phyloP scores from a whole-genome alignment of 2,888 invertebrate genomes.

The Lycaena phlaeas region DNA sequence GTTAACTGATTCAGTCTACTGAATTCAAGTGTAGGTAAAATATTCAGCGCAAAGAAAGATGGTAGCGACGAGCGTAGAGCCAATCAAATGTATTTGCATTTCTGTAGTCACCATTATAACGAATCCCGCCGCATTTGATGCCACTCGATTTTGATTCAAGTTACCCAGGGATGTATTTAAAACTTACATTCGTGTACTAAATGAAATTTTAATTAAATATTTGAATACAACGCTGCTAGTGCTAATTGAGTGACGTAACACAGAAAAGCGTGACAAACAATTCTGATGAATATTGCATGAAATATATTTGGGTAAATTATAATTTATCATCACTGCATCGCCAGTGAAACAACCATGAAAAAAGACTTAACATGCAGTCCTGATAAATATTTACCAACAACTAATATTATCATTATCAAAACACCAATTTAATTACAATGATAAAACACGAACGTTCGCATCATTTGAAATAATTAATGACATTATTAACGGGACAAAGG shows the following conservation, averaged over 20 bases:
- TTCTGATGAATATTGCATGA: too few relatives aligned
- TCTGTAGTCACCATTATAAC: slow-evolving; percentile 39
- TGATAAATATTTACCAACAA: too few relatives aligned
- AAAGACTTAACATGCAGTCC: too few relatives aligned
- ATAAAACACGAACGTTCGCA: slow-evolving; percentile 1
- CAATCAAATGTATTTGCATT: slow-evolving; percentile 53
- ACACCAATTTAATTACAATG: slow-evolving; percentile 26
- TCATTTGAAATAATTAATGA: slow-evolving; percentile 7
- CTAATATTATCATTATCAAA: slow-evolving; percentile 19
- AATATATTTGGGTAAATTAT: too few relatives aligned
- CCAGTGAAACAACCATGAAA: too few relatives aligned
- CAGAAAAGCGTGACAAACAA: neutral
- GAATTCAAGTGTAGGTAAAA: slow-evolving; percentile 23
- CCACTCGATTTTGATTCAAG: slow-evolving; percentile 30
- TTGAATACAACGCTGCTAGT: neutral
- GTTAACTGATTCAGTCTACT: slow-evolving; percentile 20
- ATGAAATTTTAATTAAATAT: slow-evolving; percentile 25
- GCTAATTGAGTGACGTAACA: neutral
- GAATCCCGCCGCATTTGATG: slow-evolving; percentile 28
- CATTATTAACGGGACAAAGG: slow-evolving; percentile 12
- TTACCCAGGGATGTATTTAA: slow-evolving; percentile 36
- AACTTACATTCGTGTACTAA: slow-evolving; percentile 28
- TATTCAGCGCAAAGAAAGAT: slow-evolving; percentile 26
- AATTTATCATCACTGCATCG: too few relatives aligned
- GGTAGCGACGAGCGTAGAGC: slow-evolving; percentile 25